phyloP scores from a whole-genome alignment of 2,888 invertebrate genomes.

The Cephus runcator region DNA sequence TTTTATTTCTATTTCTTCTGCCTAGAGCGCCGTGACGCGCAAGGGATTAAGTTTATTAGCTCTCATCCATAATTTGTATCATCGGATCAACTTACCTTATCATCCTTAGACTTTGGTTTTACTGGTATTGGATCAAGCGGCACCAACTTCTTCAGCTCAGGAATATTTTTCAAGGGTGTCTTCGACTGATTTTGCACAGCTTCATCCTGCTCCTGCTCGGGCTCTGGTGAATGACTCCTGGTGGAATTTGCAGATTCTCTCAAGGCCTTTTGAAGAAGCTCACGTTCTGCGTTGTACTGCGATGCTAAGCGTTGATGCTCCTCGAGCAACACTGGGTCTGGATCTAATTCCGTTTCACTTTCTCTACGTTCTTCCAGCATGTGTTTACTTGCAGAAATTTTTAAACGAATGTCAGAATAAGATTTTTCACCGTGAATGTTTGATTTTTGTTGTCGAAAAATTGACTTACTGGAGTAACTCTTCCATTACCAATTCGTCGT shows the following conservation, averaged over 20 bases:
- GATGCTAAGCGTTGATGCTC: slow-evolving; percentile 59
- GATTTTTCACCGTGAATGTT: neutral
- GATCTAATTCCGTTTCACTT: slow-evolving; percentile 45
- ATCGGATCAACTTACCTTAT: neutral
- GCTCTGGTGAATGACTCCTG: slow-evolving; percentile 18
- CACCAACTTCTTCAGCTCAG: slow-evolving; percentile 9
- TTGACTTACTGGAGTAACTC: slow-evolving; percentile 70
- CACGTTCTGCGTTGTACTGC: slow-evolving; percentile 59
- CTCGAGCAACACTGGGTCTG: slow-evolving; percentile 42
- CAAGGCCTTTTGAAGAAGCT: slow-evolving; percentile 56
- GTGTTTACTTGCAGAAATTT: slow-evolving; percentile 34
- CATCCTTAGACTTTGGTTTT: neutral
- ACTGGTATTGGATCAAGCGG: slow-evolving; percentile 27
- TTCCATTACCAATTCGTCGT: slow-evolving; percentile 71
- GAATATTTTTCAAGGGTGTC: slow-evolving; percentile 15
- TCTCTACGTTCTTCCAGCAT: slow-evolving; percentile 39
- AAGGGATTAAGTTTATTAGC: neutral
- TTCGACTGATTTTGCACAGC: slow-evolving; percentile 5
- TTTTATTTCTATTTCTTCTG: slow-evolving; percentile 74
- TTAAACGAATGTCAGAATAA: neutral
- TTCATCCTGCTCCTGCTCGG: slow-evolving; percentile 12
- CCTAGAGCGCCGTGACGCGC: slow-evolving; percentile 14
- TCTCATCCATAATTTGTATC: slow-evolving; percentile 1
- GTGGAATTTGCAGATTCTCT: slow-evolving; percentile 38
- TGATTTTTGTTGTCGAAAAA: neutral